phyloP scores from a whole-genome alignment of 2,888 invertebrate species.

The Platypus cylindrus region DNA sequence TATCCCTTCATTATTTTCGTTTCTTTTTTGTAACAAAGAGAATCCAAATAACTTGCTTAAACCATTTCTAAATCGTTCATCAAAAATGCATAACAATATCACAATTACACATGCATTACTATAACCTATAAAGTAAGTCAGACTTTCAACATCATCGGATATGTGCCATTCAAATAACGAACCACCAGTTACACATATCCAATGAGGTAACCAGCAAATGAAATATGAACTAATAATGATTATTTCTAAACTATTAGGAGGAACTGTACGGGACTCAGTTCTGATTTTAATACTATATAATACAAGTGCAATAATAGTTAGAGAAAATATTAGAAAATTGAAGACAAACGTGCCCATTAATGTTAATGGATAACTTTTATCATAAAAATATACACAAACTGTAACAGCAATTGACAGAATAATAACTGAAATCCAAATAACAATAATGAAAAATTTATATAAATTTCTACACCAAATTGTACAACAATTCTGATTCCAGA shows the following conservation, averaged over 20 bases:
- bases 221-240: constrained; percentile 13
- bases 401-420: constrained; percentile 4
- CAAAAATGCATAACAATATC: constrained; percentile 7
- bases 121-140: constrained; percentile 8
- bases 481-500: constrained; percentile 6
- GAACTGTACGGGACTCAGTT: too few relatives aligned
- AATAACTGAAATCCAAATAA: constrained; percentile 8
- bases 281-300: too few relatives aligned
- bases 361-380: constrained; percentile 4
- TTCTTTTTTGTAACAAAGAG: not conserved
- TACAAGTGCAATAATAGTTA: too few relatives aligned
- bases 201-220: constrained; percentile 14
- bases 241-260: constrained; percentile 12
- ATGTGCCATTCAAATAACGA: constrained; percentile 3
- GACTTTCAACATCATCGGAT: constrained; percentile 1
- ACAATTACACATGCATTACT: constrained; percentile 10
- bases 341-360: constrained; percentile 3
- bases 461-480: constrained; percentile 7
- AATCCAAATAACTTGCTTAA: constrained; percentile 1
- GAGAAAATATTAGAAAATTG: too few relatives aligned
- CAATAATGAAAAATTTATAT: constrained; percentile 4
- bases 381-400: constrained; percentile 5
- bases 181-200: constrained; percentile 6
- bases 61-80: constrained; percentile 6
- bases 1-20: too few relatives aligned